Conservation (phyloP, 2,113 vertebrate species). For the Embiotoca jacksoni region DNA sequence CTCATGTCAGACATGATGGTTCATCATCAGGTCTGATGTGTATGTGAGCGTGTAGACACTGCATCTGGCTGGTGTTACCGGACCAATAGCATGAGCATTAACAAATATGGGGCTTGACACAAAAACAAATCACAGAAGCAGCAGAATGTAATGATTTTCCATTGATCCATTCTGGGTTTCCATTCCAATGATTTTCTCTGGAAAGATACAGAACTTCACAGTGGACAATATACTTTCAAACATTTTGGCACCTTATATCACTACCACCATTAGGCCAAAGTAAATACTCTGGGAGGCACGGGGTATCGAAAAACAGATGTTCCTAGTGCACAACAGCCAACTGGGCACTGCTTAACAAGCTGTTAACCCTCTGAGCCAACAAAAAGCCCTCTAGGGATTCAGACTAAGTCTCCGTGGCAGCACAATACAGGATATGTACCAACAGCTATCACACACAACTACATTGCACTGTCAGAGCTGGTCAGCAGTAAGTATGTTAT, state of each 20-base stretch:
- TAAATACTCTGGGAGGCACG: slow-evolving; percentile 59
- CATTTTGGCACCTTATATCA: slow-evolving; percentile 47
- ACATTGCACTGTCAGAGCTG: background rate
- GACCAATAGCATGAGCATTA: slow-evolving; percentile 31
- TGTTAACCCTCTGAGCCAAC: slow-evolving; percentile 48
- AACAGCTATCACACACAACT: slow-evolving; percentile 3
- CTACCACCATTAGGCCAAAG: slow-evolving; percentile 49
- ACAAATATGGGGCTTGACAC: slow-evolving; percentile 38
- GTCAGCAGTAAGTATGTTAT: background rate
- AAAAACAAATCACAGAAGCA: slow-evolving; percentile 40
- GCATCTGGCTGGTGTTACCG: background rate
- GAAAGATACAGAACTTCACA: slow-evolving; percentile 61
- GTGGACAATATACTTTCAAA: slow-evolving; percentile 56
- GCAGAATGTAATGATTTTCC: slow-evolving; percentile 22
- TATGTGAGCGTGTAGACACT: background rate
- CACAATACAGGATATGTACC: background rate
- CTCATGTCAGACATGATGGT: slow-evolving; percentile 14
- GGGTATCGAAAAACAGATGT: slow-evolving; percentile 74
- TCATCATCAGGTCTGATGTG: background rate
- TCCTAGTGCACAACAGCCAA: slow-evolving; percentile 48
- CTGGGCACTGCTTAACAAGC: slow-evolving; percentile 59
- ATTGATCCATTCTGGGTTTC: slow-evolving; percentile 56
- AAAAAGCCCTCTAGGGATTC: slow-evolving; percentile 33
- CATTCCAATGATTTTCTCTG: slow-evolving; percentile 66
- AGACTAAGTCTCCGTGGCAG: slow-evolving; percentile 16